These are phyloP conservation scores for Rhopalosiphum nymphaeae DNA, from an alignment of 2,888 invertebrate species.

Conservation along the genomic window DNA sequence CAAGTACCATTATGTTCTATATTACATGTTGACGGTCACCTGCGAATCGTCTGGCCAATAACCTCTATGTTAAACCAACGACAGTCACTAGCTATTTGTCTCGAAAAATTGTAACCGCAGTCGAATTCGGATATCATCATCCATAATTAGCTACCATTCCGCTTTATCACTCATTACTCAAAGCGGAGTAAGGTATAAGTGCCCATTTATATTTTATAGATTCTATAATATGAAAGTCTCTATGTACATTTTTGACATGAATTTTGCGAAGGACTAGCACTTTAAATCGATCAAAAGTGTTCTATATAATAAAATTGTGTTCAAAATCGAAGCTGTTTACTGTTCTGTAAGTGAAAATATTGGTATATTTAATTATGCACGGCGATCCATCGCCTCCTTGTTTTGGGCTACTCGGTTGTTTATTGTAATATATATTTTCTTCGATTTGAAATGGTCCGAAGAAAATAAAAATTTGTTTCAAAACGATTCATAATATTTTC, in stretches of 20 bases:
- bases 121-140: background rate
- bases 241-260: background rate
- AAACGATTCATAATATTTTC: background rate
- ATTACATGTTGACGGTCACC: background rate
- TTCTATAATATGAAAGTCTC: background rate
- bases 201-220: background rate
- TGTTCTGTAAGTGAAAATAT: background rate
- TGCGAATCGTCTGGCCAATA: no score
- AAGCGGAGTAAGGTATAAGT: background rate
- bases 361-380: background rate
- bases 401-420: background rate
- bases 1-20: background rate
- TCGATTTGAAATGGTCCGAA: background rate
- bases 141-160: background rate
- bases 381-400: background rate
- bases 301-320: background rate
- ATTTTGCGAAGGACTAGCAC: background rate
- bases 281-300: background rate
- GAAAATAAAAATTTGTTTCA: background rate
- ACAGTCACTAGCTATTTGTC: background rate
- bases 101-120: background rate
- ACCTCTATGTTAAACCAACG: background rate
- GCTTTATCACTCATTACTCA: background rate
- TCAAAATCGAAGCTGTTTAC: background rate
- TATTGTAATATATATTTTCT: background rate